Evolutionary conservation across 2,797 vertebrate species (phyloP), one percentile per base, ranked within the genome.

Genomic region (Crenuchus spilurus): DNA sequence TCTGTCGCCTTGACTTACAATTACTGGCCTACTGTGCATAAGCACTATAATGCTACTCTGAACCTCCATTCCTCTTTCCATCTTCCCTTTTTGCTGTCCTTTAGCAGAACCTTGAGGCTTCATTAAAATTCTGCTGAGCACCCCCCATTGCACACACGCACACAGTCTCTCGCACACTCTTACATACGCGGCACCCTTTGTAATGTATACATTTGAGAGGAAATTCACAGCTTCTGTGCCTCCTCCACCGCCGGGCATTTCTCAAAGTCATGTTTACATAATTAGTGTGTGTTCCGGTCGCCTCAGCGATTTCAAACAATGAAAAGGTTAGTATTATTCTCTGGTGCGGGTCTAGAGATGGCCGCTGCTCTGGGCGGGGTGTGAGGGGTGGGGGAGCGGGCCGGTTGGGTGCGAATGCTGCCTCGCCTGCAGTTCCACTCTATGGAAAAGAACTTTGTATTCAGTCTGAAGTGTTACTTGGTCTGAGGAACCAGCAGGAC

Each of bases 181-280:
- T 55, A 64, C 48, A 31, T 26, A 61, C 35, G 35, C 4, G 20
- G 41, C 75, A 49, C 70, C 48, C 63, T 76, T 67, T 83, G 60
- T 77, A 67, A 81, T 57, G 69, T 83, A 83, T 76, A 83, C 57
- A 81, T 82, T 76, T 70, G 44, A 77, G 64, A 74, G 76, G 70
- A 82, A 85, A 83, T 80, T 76, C 79, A 78, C 61, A 61, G 13
- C 55, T 77, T 65, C 20, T 39, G 39, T 58, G 35, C 62, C 70
- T 79, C 44, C 46, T 74, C 33, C 55, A 42, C 55, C 10, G 9
- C 31, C 66, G 37, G 75, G 75, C 74, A 78, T 82, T 81, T 76
- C 75, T 82, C 77, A 78, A 74, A 58, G 80, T 78, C 78, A 51
- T 81, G 84, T 87, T 88, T 88, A 79, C 79, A 77, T 83, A 78